These are phyloP conservation scores for Drosophila varians DNA, from an alignment of 1,140 invertebrate species.

Conservation along the genomic window DNA sequence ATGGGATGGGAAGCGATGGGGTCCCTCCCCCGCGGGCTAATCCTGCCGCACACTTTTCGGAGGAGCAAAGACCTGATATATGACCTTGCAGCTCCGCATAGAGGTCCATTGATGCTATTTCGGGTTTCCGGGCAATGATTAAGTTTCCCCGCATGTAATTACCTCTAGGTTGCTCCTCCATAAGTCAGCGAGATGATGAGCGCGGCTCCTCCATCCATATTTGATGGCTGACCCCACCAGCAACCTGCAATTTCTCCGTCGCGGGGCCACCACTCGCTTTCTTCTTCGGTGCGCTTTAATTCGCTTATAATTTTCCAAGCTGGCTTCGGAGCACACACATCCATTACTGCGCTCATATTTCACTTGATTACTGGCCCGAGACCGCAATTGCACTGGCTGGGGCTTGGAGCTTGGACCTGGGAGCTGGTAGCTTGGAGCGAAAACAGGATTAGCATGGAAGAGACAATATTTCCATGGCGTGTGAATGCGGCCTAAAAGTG, in stretches of 20 bases:
- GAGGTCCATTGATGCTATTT: conserved; percentile 63
- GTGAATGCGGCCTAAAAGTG: conserved; percentile 19
- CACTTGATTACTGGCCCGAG: conserved; percentile 52
- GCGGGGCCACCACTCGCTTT: conserved; percentile 17
- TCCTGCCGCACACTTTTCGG: conserved; percentile 28
- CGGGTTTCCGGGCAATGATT: conserved; percentile 65
- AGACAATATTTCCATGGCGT: conserved; percentile 51
- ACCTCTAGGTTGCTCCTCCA: conserved; percentile 50
- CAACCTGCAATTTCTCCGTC: conserved; percentile 27
- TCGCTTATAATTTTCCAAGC: conserved; percentile 66
- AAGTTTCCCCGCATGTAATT: conserved; percentile 78
- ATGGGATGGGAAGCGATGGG: conserved; percentile 35
- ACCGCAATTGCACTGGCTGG: conserved; percentile 44
- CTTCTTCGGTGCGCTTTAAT: conserved; percentile 56
- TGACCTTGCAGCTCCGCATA: not conserved
- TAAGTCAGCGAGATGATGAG: too few relatives aligned
- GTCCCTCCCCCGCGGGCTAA: conserved; percentile 12
- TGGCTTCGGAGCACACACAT: conserved; percentile 12
- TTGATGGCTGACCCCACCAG: conserved; percentile 68
- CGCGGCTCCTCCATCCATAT: conserved; percentile 13
- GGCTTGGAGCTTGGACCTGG: not conserved
- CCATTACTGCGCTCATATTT: conserved; percentile 59
- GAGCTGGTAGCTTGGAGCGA: not conserved
- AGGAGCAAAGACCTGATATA: conserved; percentile 13
- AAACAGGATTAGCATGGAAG: conserved; percentile 51